phyloP scores from a whole-genome alignment of 2,797 vertebrate genomes.

The Siniperca undulata region DNA sequence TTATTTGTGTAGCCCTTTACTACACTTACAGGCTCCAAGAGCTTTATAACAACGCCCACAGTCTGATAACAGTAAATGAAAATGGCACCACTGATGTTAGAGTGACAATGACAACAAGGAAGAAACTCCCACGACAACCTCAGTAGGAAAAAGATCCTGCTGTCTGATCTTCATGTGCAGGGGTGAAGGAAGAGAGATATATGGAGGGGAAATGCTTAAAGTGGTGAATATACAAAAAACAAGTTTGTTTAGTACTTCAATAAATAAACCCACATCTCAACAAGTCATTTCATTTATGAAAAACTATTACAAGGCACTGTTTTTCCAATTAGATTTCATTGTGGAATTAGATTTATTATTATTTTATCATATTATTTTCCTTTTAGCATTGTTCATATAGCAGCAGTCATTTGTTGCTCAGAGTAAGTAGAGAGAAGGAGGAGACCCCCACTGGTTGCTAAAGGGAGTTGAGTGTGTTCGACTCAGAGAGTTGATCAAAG shows the following conservation, averaged over 20 bases:
- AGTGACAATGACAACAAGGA: slow-evolving; percentile 27
- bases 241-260: not conserved
- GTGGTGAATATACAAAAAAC: not conserved
- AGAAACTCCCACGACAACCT: slow-evolving; percentile 25
- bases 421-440: slow-evolving; percentile 11
- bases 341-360: not conserved
- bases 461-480: slow-evolving; percentile 64
- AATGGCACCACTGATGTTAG: slow-evolving; percentile 43
- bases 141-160: slow-evolving; percentile 13
- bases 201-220: not conserved
- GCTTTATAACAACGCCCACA: slow-evolving; percentile 37
- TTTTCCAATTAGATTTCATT: not conserved
- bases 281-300: not conserved
- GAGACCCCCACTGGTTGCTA: slow-evolving; percentile 42
- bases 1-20: slow-evolving; percentile 21
- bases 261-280: slow-evolving; percentile 2
- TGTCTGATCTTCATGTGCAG: slow-evolving; percentile 16
- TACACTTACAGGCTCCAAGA: slow-evolving; percentile 28
- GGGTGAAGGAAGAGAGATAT: not conserved
- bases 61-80: slow-evolving; percentile 51
- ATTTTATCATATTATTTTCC: slow-evolving; percentile 14
- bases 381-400: not conserved
- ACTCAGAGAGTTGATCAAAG: slow-evolving; percentile 74
- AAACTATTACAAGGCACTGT: not conserved
- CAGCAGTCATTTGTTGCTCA: slow-evolving; percentile 15